Evolutionary conservation across 2,797 vertebrate species (phyloP), one percentile per base, ranked within the genome.

Genomic region (Lutjanus campechanus): DNA sequence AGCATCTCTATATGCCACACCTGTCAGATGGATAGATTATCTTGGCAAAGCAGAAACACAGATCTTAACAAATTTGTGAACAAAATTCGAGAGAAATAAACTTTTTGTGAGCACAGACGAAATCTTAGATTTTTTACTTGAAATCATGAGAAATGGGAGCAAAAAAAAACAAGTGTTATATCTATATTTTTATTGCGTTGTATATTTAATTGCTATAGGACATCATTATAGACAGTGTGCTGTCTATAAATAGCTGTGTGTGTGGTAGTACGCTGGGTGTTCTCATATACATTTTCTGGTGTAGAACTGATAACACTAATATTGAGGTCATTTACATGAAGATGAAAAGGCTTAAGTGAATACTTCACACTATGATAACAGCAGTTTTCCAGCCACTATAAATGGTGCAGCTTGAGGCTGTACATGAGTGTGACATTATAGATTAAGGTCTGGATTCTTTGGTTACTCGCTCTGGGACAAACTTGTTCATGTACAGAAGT

Each of bases 361-460:
- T 69, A 76, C 73, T 85, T 73, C 73, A 74, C 59, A 70, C 51
- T 76, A 64, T 73, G 79, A 89, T 84, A 80, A 83, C 73, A 43
- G 22, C 15, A 56, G 56, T 84, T 85, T 90, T 77, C 83, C 47
- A 76, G 60, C 25, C 61, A n/a, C 85, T 84, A 60, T 86, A 86
- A 90, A 81, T 84, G 68, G 76, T 47, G 64, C 66, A n/a, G 87
- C 89, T 79, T 40, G 6, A 76, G 84, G 86, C 84, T 46, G n/a
- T 70, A 73, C 81, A 64, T 76, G 81, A 86, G 62, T 81, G 76
- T 88, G 85, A 83, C 80, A 71, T 83, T 70, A 85, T 20, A 88
- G 79, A 90, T 92, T 88, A 86, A 29, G 61, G 73, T 83, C 65
- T 77, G 63, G 36, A 60, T 84, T 87, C 67, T 86, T 76, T 64